Base-by-base conservation (phyloP, 2,113 vertebrate species). In the Vanacampus margaritifer region DNA sequence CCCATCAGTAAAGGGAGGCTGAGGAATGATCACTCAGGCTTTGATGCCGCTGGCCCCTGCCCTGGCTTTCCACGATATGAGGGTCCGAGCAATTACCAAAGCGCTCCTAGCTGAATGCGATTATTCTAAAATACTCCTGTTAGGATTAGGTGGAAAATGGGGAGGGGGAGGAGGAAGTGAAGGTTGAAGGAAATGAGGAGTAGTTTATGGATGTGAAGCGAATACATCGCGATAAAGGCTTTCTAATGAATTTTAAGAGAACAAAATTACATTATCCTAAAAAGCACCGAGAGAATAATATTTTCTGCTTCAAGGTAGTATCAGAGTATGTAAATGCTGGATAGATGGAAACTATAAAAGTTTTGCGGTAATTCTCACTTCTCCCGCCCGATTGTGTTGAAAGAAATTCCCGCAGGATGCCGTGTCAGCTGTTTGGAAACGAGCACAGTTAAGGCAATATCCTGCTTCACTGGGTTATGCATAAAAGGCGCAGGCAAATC, bases 21-120 rank as follows among this genome's bases (percentile, higher is more conserved):
- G 78, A 87, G 79, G 85, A 86, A 83, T 86, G 87, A 91, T 90
- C 89, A 83, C 77, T 67, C 61, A 59, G 68, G 68, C 89, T 91
- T 89, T 90, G 89, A 90, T 89, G 86, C 83, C 64, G 69, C 78
- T 85, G 87, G 89, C 84, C 85, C 79, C 82, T 85, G 83, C 83
- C 79, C 86, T 79, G 72, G 69, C 72, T 89, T 89, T 87, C 88
- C 84, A 87, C 69, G 76, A 76, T 83, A 80, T 81, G 82, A 87
- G 86, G 84, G 84, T 76, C 78, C 53, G 43, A 69, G 84, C 85
- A 91, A 89, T 91, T 89, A 87, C 65, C 43, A 65, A 83, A 86
- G 73, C 46, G 21, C 74, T 87, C 71, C 76, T 82, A 83, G 78
- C 74, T 68, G 73, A 82, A 71, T 82, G 82, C 79, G 83, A 88